These are phyloP conservation scores for Agelaius tricolor DNA, from an alignment of 2,113 vertebrate species.

Conservation along the genomic window DNA sequence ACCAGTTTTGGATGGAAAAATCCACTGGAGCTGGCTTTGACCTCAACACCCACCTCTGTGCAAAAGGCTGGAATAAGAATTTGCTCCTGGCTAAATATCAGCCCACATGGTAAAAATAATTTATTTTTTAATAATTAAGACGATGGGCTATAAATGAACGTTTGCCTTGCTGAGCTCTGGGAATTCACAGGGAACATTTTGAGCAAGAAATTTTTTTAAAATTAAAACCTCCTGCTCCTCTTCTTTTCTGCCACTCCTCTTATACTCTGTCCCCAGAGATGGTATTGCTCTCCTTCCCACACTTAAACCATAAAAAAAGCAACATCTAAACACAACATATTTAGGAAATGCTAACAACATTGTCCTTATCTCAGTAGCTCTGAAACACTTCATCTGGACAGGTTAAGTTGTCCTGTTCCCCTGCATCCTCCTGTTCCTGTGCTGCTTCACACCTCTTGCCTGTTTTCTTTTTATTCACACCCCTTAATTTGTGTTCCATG, in stretches of 20 bases:
- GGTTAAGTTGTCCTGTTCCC: neutral
- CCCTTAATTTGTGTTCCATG: neutral
- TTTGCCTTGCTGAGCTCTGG: slow-evolving; percentile 36
- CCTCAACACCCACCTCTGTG: neutral
- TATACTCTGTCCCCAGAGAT: neutral
- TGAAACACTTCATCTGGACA: neutral
- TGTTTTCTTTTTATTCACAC: neutral
- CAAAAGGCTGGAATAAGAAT: neutral
- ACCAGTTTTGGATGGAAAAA: slow-evolving; percentile 6
- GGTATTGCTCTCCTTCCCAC: neutral
- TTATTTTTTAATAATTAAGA: slow-evolving; percentile 61
- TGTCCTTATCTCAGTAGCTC: neutral
- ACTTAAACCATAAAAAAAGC: neutral
- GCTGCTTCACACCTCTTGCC: neutral
- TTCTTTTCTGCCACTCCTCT: neutral
- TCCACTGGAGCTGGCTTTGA: neutral
- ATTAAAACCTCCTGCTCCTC: slow-evolving; percentile 8
- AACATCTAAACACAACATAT: neutral
- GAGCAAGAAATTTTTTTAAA: slow-evolving; percentile 26
- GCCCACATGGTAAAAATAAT: slow-evolving; percentile 25
- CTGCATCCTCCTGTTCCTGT: neutral
- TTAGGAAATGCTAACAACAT: neutral
- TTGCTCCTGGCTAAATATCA: slow-evolving; percentile 42
- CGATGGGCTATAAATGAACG: neutral
- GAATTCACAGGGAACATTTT: slow-evolving; percentile 25